Conservation (phyloP, 2,113 vertebrate genomes). For the Engystomops pustulosus region DNA sequence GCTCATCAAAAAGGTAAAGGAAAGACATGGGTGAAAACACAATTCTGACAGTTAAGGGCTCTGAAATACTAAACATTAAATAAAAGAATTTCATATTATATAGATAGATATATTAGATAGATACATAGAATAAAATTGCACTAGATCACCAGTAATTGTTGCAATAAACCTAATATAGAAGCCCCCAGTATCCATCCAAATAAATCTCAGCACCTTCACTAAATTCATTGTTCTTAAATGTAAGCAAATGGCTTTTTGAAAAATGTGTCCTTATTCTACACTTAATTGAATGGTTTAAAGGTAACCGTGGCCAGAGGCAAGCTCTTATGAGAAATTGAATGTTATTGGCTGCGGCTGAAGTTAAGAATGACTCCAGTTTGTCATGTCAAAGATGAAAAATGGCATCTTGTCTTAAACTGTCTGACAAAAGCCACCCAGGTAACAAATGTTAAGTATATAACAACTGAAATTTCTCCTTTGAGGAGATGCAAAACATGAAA, state of each 20-base stretch:
- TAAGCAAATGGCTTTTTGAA: conserved; percentile 24
- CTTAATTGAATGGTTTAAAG: conserved; percentile 21
- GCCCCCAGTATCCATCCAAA: neutral
- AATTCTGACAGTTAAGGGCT: no score
- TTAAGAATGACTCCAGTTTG: conserved; percentile 54
- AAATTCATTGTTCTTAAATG: neutral
- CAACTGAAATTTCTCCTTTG: conserved; percentile 30
- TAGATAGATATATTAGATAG: neutral
- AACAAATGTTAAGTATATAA: conserved; percentile 55
- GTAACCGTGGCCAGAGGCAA: conserved; percentile 32
- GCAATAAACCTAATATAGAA: neutral
- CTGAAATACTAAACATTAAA: no score
- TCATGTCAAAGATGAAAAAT: conserved; percentile 57
- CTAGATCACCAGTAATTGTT: neutral
- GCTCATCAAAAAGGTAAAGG: no score
- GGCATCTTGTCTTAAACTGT: conserved; percentile 48
- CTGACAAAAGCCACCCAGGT: conserved; percentile 45
- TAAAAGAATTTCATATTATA: no score
- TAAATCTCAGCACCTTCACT: neutral
- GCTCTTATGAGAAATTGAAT: conserved; percentile 51
- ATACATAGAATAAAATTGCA: neutral
- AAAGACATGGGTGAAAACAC: no score
- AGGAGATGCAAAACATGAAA: conserved; percentile 48
- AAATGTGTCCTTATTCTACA: conserved; percentile 27
- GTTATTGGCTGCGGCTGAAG: conserved; percentile 52